Base-by-base conservation (phyloP, 2,113 vertebrate genomes). In the Pseudorasbora parva region DNA sequence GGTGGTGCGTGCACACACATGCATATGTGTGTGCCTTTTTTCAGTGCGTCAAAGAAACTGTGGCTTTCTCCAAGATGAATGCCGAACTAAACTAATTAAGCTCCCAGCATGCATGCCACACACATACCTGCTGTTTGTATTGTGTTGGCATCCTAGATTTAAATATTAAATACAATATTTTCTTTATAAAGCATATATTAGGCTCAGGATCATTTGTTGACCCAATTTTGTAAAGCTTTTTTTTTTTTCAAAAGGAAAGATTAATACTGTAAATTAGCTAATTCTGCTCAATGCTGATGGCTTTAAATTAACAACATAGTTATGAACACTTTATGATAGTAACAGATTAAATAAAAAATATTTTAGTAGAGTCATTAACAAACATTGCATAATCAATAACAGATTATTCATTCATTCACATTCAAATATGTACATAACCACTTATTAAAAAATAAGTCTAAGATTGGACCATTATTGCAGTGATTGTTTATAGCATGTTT, bases 81-180 rank as follows among this genome's bases (percentile, higher is more conserved):
- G 56, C 77, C 10, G 47, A 84, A 79, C 49, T 80, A 80, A 85
- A 85, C 77, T 81, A 80, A 85, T 80, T 80, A 85, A 74, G 83
- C 43, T 54, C 54, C 43, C 83, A 73, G 76, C 77, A 56, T 72
- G 75, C 27, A 43, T 59, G 72, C 83, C 68, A 59, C 76, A 84
- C 66, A 62, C 64, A 15, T 49, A 73, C 76, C 77, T 85, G 83
- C 77, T 85, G 83, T 85, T 81, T 51, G 6, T 85, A 79, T 81
- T 60, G 68, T 74, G 68, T 54, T 73, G 19, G 27, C 11, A 9
- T 79, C 7, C 69, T 59, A 57, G 51, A 72, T 14, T 25, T 19
- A 60, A 79, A 62, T 64, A 73, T 62, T 80, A 72, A 80, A 41
- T 8, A 78, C 15, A 84, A 71, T 78, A 49, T 56, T 59, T 69